Base-by-base conservation (phyloP, 23 tunicate genomes). In the Ciona savignyi region DNA sequence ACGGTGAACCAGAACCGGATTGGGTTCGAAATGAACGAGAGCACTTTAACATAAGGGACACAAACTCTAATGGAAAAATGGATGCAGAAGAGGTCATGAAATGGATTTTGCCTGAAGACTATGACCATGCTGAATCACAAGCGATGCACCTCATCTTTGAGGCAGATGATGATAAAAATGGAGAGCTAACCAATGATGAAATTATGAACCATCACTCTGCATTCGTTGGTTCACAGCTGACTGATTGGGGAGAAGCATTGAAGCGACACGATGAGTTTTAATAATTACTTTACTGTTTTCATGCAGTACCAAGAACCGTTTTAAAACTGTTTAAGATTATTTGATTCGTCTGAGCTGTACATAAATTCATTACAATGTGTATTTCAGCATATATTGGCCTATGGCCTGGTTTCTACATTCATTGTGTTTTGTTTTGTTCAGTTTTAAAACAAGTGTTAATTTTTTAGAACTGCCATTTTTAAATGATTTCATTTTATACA, bases 261-360 rank as follows among this genome's bases (percentile, higher is more conserved):
- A 83, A 77, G 33, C 83, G 98, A n/a, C 99, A 95, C 56, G 99
- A 95, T 76, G 99, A 95, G 69, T 95, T 95, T 80, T 95, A 83
- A 83, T 11, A 4, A 64, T 22, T 51, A 25, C 75, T 24, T 11
- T 23, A 23, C 19, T 65, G 61, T 49, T n/a, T n/a, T n/a, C n/a
- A n/a, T n/a, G n/a, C n/a, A n/a, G n/a, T n/a, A n/a, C n/a, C n/a
- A n/a, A n/a, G n/a, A n/a, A n/a, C n/a, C n/a, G n/a, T n/a, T n/a
- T n/a, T n/a, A n/a, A n/a, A n/a, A n/a, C n/a, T n/a, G n/a, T n/a
- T n/a, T n/a, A n/a, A n/a, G n/a, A n/a, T n/a, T n/a, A n/a, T n/a
- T n/a, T n/a, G n/a, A n/a, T n/a, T n/a, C n/a, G n/a, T n/a, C n/a
- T n/a, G n/a, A n/a, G n/a, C n/a, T n/a, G n/a, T n/a, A n/a, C n/a